Base-by-base conservation (phyloP, 2,113 vertebrate genomes). In the Macaca fascicularis region DNA sequence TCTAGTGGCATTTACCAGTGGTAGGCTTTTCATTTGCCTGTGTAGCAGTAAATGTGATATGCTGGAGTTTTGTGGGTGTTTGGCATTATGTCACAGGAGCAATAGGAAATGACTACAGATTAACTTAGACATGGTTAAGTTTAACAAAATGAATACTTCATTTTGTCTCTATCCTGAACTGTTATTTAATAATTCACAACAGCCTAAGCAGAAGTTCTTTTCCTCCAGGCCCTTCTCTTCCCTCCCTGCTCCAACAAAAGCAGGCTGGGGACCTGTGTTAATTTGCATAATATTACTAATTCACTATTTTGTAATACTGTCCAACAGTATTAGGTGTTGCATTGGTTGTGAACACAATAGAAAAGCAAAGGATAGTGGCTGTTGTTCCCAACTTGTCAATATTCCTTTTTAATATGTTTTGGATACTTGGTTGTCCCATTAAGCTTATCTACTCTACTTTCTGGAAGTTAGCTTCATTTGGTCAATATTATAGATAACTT, bases 401-500 rank as follows among this genome's bases (percentile, higher is more conserved):
- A 76, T 1, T 93, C 23, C 23, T 93, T 88, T 84, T 88, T 14
- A 82, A 76, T 61, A 19, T 80, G 23, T 75, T 67, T 16, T 86
- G 72, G 43, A 32, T 90, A 61, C 25, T 87, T 81, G 17, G 52
- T 81, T 93, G 48, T 74, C 59, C 32, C 55, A 67, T 84, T 35
- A 90, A 61, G 55, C 27, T 85, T 74, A 79, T 64, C 59, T 84
- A 3, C 5, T 74, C 80, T 61, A 55, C 70, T 78, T 78, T 90
- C 10, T 80, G 50, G 48, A 89, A 92, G 30, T 84, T 93, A 84
- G 50, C 83, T 87, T 95, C 86, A 84, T 94, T 90, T 94, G 40
- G 23, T 86, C 40, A 50, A 5, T 96, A 25, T 75, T 40, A 45
- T 5, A 89, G 25, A 64, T 43, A 89, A 55, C 67, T 8, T 8